Evolutionary conservation across 2,113 vertebrate species (phyloP), one percentile per base, ranked within the genome.

Genomic region (Sinocyclocheilus maitianheensis): DNA sequence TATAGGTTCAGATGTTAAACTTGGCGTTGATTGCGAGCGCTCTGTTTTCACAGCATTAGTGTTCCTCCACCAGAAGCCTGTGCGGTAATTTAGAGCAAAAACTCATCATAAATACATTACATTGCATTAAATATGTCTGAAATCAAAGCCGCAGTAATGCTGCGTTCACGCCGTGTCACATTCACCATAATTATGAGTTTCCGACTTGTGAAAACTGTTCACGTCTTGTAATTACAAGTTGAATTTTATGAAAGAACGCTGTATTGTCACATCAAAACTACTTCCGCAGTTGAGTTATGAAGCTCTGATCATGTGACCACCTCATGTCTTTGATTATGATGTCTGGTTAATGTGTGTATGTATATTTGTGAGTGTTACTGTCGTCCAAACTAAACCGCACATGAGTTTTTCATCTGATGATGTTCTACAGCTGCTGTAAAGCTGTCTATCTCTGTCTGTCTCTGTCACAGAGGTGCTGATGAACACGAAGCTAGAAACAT

Each of bases 401-500:
- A 67, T 1, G 7, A 37, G 26, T 37, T 8, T 69, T 6, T 69
- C 65, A 30, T 69, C 65, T 18, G 26, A 69, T 34, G 13, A 69
- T 65, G 62, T 34, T 60, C 58, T 58, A 6, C 55, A 58, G 55
- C 55, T 22, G 8, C 62, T 63, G 62, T 63, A 62, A n/a, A 62
- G 40, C 55, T 30, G 55, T 67, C 65, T 53, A 20, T 37, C 16
- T 81, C 55, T 88, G 40, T 90, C 76, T 90, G 30, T 84, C 85
- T 90, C 9, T 74, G 20, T 77, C 78, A 72, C 92, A 97, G 97
- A 96, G 85, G 96, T 95, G 12, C 91, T 97, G 26, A 92, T 97
- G 92, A 96, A 97, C 94, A 97, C 96, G 0, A 96, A 96, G 79
- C 20, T 95, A 85, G 96, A 95, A 72, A 97, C 97, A 0, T 95